A percentile compares a stretch with the other conserved stretches of the same genome.
phyloP scores from a whole-genome alignment of 2,888 invertebrate species.

The Cerastis leucographa region DNA sequence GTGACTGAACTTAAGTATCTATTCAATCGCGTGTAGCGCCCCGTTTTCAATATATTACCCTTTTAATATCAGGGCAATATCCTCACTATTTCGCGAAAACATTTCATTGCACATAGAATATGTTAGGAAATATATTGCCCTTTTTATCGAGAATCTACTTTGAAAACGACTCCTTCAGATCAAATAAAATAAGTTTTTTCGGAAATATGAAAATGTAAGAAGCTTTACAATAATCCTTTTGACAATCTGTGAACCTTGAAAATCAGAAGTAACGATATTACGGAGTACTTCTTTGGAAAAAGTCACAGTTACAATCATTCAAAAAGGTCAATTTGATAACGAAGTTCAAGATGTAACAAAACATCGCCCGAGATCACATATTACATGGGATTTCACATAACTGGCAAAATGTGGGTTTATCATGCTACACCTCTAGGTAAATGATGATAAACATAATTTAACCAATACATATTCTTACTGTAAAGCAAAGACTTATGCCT shows the following conservation, averaged over 20 bases:
- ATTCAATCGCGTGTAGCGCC: conserved; percentile 29
- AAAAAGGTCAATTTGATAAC: background rate
- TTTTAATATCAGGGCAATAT: conserved; percentile 41
- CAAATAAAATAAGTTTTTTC: background rate
- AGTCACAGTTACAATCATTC: background rate
- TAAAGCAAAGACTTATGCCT: background rate
- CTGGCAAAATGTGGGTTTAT: background rate
- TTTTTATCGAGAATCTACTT: conserved; percentile 19
- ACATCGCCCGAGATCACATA: background rate
- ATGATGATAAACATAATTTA: background rate
- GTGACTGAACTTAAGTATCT: conserved; percentile 47
- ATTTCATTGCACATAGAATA: conserved; percentile 33
- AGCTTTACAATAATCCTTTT: conserved; percentile 5
- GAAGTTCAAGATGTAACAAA: background rate
- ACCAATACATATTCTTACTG: background rate
- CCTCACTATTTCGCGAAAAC: conserved; percentile 19
- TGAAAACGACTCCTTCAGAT: background rate
- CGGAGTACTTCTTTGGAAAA: background rate
- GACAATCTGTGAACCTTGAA: background rate
- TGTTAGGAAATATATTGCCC: conserved; percentile 16
- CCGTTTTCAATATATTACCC: conserved; percentile 48
- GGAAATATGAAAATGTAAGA: conserved; percentile 1
- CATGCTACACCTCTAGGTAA: background rate
- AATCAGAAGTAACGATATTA: background rate
- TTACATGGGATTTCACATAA: background rate